Base-by-base conservation (phyloP, 2,113 vertebrate species). In the Vidua chalybeata region DNA sequence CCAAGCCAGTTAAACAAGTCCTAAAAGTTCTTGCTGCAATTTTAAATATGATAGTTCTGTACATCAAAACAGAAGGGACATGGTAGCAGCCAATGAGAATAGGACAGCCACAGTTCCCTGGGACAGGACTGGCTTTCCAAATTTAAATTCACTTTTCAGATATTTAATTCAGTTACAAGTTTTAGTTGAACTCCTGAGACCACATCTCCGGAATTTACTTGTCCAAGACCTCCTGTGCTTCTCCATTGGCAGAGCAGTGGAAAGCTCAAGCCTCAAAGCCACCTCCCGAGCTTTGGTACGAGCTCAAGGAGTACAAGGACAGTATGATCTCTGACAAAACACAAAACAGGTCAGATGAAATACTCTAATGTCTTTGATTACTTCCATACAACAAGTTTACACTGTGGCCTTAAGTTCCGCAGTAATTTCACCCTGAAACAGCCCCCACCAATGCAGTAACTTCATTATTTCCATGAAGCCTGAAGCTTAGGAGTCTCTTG, bases 1-100 rank as follows among this genome's bases (percentile, higher is more conserved):
- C 49, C 46, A 79, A 95, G 92, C 96, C 55, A 90, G 95, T 1
- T 67, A 51, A 94, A 88, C 92, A 71, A 90, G 92, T 84, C 95
- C 93, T 93, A 51, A 66, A 91, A 96, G 90, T 58, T 92, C 72
- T 69, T 66, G 55, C 55, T 55, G 35, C 61, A 58, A 49, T 92
- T 88, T 85, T 55, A 66, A 73, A 74, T 23, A 59, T 39, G 64
- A 49, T 41, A 85, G 75, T 54, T 72, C 82, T 62, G 45, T 46
- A 77, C 85, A 86, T 80, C 54, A 90, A 76, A 94, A 82, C 71
- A 85, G 45, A 88, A 92, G 48, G 59, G 76, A 74, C 16, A 4
- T 10, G 12, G n/a, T 6, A 73, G 55, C 51, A 92, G 67, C 20
- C 68, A 88, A 37, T 2, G 4, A 82, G 73, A 76, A 23, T 0